A percentile compares a stretch with the other conserved stretches of the same genome.
Conservation (phyloP, 1,140 invertebrate species). For the Saxidomus purpurata region DNA sequence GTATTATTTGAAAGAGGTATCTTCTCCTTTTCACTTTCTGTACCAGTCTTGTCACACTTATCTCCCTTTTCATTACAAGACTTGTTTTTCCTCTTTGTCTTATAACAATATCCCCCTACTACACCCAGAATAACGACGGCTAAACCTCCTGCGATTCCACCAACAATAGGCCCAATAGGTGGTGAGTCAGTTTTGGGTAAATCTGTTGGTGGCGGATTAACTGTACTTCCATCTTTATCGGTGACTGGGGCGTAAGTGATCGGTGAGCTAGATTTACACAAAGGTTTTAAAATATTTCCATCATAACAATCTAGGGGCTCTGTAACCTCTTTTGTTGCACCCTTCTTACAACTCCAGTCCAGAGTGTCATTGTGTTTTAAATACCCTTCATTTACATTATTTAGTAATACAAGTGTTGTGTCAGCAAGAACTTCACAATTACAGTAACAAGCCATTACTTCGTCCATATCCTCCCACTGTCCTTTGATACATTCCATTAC, state of each 20-base stretch:
- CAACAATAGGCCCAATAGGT: neutral
- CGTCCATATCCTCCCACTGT: neutral
- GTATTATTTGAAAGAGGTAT: too few relatives aligned
- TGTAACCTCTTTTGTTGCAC: neutral
- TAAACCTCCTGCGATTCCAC: neutral
- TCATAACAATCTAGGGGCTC: neutral
- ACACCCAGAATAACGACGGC: neutral
- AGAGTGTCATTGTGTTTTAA: neutral
- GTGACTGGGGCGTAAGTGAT: too few relatives aligned
- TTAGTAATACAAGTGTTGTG: neutral
- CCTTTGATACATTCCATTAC: neutral
- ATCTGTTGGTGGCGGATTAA: too few relatives aligned
- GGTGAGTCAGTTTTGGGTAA: neutral
- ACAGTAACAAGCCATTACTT: constrained; percentile 42
- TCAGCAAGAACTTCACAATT: constrained; percentile 29
- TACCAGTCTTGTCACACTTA: too few relatives aligned
- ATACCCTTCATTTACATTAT: neutral
- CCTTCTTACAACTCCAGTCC: constrained; percentile 52
- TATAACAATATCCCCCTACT: neutral
- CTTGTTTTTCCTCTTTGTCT: neutral
- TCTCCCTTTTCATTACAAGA: neutral
- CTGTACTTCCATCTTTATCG: too few relatives aligned
- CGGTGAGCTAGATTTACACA: neutral
- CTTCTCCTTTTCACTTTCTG: neutral
- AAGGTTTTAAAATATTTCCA: constrained; percentile 26